These are phyloP conservation scores for Verasper variegatus DNA, from an alignment of 2,113 vertebrate species.

Conservation along the genomic window DNA sequence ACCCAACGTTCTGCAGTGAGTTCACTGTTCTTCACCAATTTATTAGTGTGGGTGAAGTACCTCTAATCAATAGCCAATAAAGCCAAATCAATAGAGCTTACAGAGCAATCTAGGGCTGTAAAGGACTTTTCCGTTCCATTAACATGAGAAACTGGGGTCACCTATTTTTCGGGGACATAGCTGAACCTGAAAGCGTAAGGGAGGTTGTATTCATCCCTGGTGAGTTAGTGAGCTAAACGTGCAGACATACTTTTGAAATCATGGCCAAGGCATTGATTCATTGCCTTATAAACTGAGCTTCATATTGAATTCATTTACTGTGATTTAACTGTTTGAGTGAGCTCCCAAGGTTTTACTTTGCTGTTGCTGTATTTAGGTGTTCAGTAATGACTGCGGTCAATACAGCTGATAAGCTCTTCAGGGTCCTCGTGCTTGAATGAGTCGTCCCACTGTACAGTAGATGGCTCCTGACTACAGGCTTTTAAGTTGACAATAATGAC, in stretches of 20 bases:
- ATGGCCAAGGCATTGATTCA: not conserved
- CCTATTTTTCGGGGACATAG: slow-evolving; percentile 24
- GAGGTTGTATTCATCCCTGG: not conserved
- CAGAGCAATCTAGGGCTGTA: slow-evolving; percentile 47
- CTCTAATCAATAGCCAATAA: slow-evolving; percentile 70
- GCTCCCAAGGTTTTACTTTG: not conserved
- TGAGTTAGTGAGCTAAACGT: not conserved
- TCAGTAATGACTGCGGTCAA: slow-evolving; percentile 24
- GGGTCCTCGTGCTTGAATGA: not conserved
- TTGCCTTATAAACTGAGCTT: not conserved
- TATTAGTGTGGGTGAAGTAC: slow-evolving; percentile 28
- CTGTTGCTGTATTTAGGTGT: slow-evolving; percentile 16
- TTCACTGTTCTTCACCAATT: slow-evolving; percentile 29
- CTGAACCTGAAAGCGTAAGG: not conserved
- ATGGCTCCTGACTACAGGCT: not conserved
- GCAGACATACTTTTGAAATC: not conserved
- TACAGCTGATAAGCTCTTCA: slow-evolving; percentile 19
- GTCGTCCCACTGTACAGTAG: not conserved
- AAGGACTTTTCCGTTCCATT: slow-evolving; percentile 21
- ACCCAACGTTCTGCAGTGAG: not conserved
- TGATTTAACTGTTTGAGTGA: slow-evolving; percentile 12
- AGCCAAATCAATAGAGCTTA: slow-evolving; percentile 62
- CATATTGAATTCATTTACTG: not conserved
- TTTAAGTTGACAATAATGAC: slow-evolving; percentile 32
- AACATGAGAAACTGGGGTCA: not conserved